phyloP scores from a whole-genome alignment of 2,888 invertebrate species.

The Artemia sinica region DNA sequence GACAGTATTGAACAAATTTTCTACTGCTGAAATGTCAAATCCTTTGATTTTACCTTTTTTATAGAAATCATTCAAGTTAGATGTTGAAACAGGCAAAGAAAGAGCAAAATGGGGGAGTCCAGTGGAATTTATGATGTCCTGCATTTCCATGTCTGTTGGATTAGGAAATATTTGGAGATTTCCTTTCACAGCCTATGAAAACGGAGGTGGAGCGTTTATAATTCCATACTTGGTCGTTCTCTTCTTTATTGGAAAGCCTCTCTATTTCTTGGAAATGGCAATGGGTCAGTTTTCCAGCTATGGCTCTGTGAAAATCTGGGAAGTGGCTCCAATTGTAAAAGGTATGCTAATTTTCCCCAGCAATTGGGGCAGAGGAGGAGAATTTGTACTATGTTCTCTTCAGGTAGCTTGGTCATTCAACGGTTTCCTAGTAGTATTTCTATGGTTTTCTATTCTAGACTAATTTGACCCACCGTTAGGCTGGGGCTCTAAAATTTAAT shows the following conservation, averaged over 20 bases:
- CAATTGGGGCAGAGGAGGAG: no score
- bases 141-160: constrained; percentile 22
- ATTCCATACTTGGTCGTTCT: constrained; percentile 48
- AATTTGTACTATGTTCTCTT: no score
- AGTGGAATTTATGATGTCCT: constrained; percentile 22
- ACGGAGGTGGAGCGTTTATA: constrained; percentile 37
- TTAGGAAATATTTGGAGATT: constrained; percentile 22
- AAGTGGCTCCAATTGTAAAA: constrained; percentile 52
- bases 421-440: no score
- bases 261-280: constrained; percentile 66
- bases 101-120: constrained; percentile 22
- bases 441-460: no score
- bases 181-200: constrained; percentile 20
- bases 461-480: no score
- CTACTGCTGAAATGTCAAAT: no score
- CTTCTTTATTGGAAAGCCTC: constrained; percentile 50
- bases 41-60: background rate
- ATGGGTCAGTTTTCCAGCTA: constrained; percentile 65
- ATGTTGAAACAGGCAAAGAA: background rate
- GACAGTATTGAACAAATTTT: no score
- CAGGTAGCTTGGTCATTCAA: no score
- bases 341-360: constrained; percentile 36
- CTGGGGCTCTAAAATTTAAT: no score
- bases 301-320: constrained; percentile 56
- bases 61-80: background rate